phyloP scores from a whole-genome alignment of 2,113 vertebrate species.

The Hiodon alosoides region DNA sequence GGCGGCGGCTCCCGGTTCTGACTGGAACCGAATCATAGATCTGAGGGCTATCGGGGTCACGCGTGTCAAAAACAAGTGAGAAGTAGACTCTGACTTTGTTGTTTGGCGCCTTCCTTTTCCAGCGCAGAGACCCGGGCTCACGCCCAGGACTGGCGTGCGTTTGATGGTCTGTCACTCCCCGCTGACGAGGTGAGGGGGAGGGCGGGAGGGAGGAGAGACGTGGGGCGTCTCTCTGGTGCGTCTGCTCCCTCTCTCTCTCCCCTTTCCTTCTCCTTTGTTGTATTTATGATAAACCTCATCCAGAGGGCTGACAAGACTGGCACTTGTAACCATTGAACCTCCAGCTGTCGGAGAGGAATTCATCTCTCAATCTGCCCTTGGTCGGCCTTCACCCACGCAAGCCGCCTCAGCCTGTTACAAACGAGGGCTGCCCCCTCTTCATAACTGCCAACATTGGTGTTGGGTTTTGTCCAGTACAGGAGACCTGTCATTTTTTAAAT shows the following conservation, averaged over 20 bases:
- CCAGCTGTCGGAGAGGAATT: slow-evolving; percentile 52
- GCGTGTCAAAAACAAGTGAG: slow-evolving; percentile 39
- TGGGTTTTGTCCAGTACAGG: neutral
- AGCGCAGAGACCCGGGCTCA: neutral
- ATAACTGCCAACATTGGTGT: neutral
- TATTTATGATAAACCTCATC: slow-evolving; percentile 36
- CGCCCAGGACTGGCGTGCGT: neutral
- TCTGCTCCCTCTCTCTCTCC: slow-evolving; percentile 20
- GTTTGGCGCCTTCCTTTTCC: slow-evolving; percentile 19
- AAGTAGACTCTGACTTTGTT: slow-evolving; percentile 31
- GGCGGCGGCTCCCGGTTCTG: too few relatives aligned
- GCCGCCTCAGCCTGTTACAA: neutral
- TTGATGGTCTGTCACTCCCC: slow-evolving; percentile 7
- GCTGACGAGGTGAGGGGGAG: neutral
- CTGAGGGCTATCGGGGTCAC: slow-evolving; percentile 33
- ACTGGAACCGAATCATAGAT: slow-evolving; percentile 46
- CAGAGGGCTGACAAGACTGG: slow-evolving; percentile 51
- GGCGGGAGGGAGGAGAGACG: slow-evolving; percentile 23
- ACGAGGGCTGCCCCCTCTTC: too few relatives aligned
- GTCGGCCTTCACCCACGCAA: slow-evolving; percentile 30
- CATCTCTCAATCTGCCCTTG: slow-evolving; percentile 53
- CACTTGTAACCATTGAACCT: slow-evolving; percentile 53
- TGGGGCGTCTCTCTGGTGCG: slow-evolving; percentile 34
- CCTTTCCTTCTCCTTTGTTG: slow-evolving; percentile 37
- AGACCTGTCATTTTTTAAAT: neutral